phyloP scores from a whole-genome alignment of 2,888 invertebrate species.

The Xylota sylvarum region DNA sequence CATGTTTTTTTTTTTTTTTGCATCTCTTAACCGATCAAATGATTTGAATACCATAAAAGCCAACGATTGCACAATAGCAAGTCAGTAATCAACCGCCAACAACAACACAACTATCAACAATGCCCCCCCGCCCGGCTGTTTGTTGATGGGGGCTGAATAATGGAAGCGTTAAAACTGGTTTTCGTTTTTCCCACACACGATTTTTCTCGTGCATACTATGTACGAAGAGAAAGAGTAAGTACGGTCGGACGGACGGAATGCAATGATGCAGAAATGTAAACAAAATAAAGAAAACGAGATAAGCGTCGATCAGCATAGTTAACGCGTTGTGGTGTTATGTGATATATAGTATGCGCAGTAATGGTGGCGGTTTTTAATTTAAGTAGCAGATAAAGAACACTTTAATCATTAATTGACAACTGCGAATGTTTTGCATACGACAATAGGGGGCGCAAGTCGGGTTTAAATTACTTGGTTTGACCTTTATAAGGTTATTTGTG shows the following conservation, averaged over 20 bases:
- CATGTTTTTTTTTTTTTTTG: constrained; percentile 25
- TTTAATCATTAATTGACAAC: constrained; percentile 26
- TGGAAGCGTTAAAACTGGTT: constrained; percentile 35
- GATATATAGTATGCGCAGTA: background rate
- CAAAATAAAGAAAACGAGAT: constrained; percentile 21
- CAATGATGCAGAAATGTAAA: constrained; percentile 65
- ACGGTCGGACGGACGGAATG: background rate
- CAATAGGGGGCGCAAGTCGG: constrained; percentile 28
- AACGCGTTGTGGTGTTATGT: constrained; percentile 54
- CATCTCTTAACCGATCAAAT: constrained; percentile 49
- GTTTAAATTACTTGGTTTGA: constrained; percentile 41
- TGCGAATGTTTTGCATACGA: constrained; percentile 11
- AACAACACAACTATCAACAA: background rate
- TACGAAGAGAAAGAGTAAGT: constrained; percentile 8
- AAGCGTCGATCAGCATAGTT: constrained; percentile 30
- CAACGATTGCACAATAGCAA: constrained; percentile 50
- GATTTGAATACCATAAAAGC: constrained; percentile 45
- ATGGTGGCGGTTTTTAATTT: constrained; percentile 35
- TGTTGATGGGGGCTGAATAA: constrained; percentile 10
- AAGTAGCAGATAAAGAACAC: constrained; percentile 4
- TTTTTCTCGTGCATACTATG: constrained; percentile 16
- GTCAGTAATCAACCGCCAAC: constrained; percentile 11
- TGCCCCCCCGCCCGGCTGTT: background rate
- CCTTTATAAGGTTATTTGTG: constrained; percentile 18
- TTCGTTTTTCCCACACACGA: constrained; percentile 60